phyloP scores from a whole-genome alignment of 2,113 vertebrate genomes.

The Potamarius usumacintae region DNA sequence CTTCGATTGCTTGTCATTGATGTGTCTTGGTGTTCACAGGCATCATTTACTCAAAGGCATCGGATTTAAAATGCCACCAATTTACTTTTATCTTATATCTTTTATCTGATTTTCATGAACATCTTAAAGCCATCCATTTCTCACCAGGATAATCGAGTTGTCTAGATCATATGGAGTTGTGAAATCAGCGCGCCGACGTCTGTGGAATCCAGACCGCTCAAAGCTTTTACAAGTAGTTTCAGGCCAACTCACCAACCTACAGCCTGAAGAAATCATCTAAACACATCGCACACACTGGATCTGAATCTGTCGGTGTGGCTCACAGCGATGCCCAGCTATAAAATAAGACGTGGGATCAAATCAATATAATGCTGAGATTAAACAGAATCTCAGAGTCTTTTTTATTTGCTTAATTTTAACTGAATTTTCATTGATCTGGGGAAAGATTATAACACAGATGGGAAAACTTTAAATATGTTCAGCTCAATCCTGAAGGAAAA shows the following conservation, averaged over 20 bases:
- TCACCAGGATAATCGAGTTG: conserved; percentile 2
- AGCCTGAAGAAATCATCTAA: neutral
- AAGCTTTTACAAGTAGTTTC: neutral
- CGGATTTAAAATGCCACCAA: neutral
- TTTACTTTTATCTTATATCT: neutral
- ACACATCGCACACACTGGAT: neutral
- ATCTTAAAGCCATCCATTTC: neutral
- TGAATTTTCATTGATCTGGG: neutral
- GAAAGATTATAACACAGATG: neutral
- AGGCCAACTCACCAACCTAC: neutral
- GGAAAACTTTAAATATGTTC: too few species aligned
- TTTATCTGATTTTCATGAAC: neutral
- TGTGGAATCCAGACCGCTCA: neutral
- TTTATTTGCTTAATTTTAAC: neutral
- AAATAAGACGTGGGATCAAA: neutral
- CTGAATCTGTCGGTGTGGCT: neutral
- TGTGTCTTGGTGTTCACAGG: neutral
- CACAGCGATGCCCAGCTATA: too few species aligned
- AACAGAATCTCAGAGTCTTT: neutral
- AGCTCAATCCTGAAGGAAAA: neutral
- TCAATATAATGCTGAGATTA: neutral
- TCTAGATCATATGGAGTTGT: neutral
- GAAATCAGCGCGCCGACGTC: neutral
- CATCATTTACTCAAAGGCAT: neutral
- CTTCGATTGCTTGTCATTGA: too few species aligned